Conservation (phyloP, 1,140 invertebrate species). For the Neoseiulus cucumeris region DNA sequence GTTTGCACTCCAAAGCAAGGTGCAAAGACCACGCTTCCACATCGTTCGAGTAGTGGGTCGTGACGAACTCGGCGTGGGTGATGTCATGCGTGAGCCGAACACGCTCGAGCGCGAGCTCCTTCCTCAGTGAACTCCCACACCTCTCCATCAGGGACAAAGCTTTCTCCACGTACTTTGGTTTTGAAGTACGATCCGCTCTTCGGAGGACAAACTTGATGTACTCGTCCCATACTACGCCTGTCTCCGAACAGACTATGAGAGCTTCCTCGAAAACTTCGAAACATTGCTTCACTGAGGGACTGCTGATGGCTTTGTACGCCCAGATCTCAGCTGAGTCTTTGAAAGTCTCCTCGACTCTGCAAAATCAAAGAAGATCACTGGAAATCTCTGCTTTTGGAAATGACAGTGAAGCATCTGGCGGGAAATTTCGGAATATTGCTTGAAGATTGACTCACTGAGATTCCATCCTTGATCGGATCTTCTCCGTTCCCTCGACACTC, state of each 20-base stretch:
- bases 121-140: background rate
- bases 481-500: background rate
- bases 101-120: background rate
- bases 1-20: background rate
- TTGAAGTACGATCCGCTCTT: background rate
- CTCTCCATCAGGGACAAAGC: background rate
- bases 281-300: background rate
- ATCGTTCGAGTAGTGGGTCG: background rate
- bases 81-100: background rate
- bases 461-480: no score
- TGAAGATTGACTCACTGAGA: no score
- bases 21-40: background rate
- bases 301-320: background rate
- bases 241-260: background rate
- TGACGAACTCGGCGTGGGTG: background rate
- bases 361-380: background rate
- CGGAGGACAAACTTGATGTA: background rate
- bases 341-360: background rate
- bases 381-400: no score
- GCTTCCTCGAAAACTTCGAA: background rate
- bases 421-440: no score
- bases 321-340: background rate
- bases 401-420: no score
- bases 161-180: slow-evolving; percentile 5
- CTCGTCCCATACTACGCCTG: background rate